Base-by-base conservation (phyloP, 2,113 vertebrate genomes). In the Scomber colias region DNA sequence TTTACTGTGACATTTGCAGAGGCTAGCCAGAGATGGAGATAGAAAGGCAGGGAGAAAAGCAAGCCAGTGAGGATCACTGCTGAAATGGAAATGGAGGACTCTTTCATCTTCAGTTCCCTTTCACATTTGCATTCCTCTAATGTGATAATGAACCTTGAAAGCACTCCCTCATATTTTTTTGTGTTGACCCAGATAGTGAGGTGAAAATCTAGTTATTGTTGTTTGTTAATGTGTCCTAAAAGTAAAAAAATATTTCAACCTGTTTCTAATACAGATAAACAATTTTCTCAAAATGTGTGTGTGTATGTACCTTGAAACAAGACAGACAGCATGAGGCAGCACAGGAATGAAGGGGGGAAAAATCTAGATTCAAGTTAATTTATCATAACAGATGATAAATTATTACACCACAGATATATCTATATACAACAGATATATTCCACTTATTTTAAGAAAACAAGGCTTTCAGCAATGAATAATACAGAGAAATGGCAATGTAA, bases 1-100 rank as follows among this genome's bases (percentile, higher is more conserved):
- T 92, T 86, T 44, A 91, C 72, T 10, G 14, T 92, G 93, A 88
- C 91, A 91, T 92, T 90, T 91, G 59, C 87, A 74, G 79, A 77
- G 77, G 77, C 54, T 48, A 45, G 64, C 35, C 71, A 35, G 65
- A 87, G 71, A 78, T 61, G 72, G 46, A 65, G 45, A 66, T 50
- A 31, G 50, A 66, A 35, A 88, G 31, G 49, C 68, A 67, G 60
- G 71, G 74, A 44, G 75, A 45, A 54, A 59, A 67, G 68, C 54
- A 63, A 83, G 30, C 77, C 54, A 82, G 16, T 65, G 67, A 83
- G 68, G 35, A 54, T 19, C 0, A 11, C 64, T 57, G 59, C 86
- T 76, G 56, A 84, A 75, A 84, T 57, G 49, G 59, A 55, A 85
- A 71, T 3, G 35, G 35, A 40, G 35, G 21, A 70, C 46, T 75